Evolutionary conservation across 2,888 invertebrate genomes (phyloP).

Genomic region (Gonocerus acuteangulatus): DNA sequence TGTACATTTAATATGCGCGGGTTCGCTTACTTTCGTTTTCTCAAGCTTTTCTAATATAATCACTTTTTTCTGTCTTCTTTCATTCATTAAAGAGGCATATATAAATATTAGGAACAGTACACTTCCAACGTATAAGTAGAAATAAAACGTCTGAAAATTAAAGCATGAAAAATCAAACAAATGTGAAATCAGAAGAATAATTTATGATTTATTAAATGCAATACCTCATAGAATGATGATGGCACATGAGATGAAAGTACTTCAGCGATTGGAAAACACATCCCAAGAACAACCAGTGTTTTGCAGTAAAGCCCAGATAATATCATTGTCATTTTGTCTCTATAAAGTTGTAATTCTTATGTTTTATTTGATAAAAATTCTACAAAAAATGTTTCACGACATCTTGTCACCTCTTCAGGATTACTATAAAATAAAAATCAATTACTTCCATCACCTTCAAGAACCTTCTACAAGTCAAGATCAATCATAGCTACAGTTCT

Average conservation of each 20-base stretch:
- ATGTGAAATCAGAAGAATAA: neutral
- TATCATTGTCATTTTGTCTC: constrained; percentile 27
- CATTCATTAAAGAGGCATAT: constrained; percentile 27
- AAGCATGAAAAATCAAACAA: neutral
- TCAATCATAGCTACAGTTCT: too few relatives aligned
- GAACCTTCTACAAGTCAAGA: too few relatives aligned
- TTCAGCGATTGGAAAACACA: constrained; percentile 29
- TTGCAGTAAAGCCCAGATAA: constrained; percentile 31
- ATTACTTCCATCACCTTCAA: too few relatives aligned
- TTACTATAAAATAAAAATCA: neutral
- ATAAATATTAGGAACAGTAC: constrained; percentile 27
- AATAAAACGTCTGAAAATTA: constrained; percentile 28
- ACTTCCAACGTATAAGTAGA: constrained; percentile 30
- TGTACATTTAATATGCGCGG: neutral
- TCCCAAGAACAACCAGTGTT: constrained; percentile 28
- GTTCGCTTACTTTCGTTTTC: neutral
- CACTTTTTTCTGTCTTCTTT: constrained; percentile 2
- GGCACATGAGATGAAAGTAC: constrained; percentile 19
- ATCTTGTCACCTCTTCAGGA: neutral
- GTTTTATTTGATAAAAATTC: too few relatives aligned
- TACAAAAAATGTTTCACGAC: neutral
- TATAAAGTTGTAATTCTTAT: too few relatives aligned
- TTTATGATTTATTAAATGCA: neutral
- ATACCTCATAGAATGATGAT: constrained; percentile 24
- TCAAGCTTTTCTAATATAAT: neutral